Evolutionary conservation across 35 echinoderm and acorn worm species (phyloP).

Genomic region (Stichopus chloronotus): DNA sequence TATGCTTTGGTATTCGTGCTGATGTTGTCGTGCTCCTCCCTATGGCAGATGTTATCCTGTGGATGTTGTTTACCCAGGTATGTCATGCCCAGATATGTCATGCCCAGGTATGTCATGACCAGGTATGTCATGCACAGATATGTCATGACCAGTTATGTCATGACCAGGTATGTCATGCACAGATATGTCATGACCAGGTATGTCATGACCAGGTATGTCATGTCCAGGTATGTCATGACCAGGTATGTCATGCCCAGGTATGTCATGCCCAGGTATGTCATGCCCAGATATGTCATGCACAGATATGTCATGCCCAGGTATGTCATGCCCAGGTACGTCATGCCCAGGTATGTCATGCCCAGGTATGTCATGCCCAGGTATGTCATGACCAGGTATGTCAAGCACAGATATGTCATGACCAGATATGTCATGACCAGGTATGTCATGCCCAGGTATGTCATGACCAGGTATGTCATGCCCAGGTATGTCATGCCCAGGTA

Average conservation of each 20-base stretch:
- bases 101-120: neutral
- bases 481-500: constrained; percentile 12
- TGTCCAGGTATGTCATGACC: too few relatives aligned
- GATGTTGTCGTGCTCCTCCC: too few relatives aligned
- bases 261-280: neutral
- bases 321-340: too few relatives aligned
- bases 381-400: too few relatives aligned
- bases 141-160: too few relatives aligned
- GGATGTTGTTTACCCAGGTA: too few relatives aligned
- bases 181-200: neutral
- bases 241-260: constrained; percentile 9
- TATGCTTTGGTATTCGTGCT: too few relatives aligned
- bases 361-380: neutral
- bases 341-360: neutral
- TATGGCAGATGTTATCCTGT: too few relatives aligned
- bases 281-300: neutral
- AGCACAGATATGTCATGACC: too few relatives aligned
- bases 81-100: neutral
- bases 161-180: neutral
- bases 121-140: constrained; percentile 16
- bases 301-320: neutral
- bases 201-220: too few relatives aligned
- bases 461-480: too few relatives aligned
- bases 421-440: constrained; percentile 12
- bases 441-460: neutral